Evolutionary conservation across 2,888 invertebrate species (phyloP).

Genomic region (Nematopogon swammerdamellus): DNA sequence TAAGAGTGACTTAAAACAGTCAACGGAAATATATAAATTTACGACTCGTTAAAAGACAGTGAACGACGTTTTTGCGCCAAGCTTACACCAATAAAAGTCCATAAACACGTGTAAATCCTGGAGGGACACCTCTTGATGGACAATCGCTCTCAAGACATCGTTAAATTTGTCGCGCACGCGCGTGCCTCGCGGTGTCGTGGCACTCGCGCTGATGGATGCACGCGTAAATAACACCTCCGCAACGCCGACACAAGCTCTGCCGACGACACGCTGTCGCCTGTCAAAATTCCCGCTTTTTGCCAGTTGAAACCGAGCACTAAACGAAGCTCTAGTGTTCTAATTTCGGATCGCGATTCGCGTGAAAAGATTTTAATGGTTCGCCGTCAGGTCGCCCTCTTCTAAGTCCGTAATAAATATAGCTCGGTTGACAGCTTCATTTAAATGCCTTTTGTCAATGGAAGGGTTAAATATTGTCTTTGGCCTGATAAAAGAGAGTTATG

Average conservation of each 20-base stretch:
- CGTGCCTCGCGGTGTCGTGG: conserved; percentile 13
- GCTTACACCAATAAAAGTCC: neutral
- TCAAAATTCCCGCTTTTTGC: neutral
- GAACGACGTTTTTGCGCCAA: neutral
- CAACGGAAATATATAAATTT: neutral
- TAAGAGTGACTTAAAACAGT: too few relatives aligned
- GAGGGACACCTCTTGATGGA: neutral
- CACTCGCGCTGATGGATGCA: conserved; percentile 33
- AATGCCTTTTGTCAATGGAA: conserved; percentile 57
- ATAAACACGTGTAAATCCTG: neutral
- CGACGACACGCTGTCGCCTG: neutral
- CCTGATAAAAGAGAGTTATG: conserved; percentile 52
- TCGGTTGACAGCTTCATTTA: conserved; percentile 51
- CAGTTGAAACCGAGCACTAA: neutral
- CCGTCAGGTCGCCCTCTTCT: conserved; percentile 2
- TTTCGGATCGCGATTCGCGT: conserved; percentile 23
- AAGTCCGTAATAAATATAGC: conserved; percentile 40
- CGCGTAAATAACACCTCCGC: conserved; percentile 35
- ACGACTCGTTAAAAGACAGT: neutral
- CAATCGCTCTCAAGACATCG: conserved; percentile 22
- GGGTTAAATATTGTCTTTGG: conserved; percentile 39
- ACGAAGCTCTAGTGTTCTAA: conserved; percentile 14
- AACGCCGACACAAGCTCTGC: conserved; percentile 6
- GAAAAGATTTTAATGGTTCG: conserved; percentile 22
- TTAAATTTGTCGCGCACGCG: conserved; percentile 41